Evolutionary conservation across 2,113 vertebrate genomes (phyloP).

Genomic region (Grus americana): DNA sequence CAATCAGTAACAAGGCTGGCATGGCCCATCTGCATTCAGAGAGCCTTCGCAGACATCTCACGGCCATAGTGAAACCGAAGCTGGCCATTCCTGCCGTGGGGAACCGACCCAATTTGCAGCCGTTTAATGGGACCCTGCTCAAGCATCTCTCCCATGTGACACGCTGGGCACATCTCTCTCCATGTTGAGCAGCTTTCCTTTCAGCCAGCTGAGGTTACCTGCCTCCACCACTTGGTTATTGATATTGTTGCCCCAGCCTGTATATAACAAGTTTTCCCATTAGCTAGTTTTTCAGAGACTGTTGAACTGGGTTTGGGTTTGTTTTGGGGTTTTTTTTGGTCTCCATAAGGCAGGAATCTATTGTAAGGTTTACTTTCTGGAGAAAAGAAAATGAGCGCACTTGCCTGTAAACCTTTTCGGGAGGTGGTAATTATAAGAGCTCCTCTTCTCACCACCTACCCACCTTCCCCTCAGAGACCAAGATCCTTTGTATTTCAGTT

Average conservation of each 20-base stretch:
- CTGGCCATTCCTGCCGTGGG: not conserved
- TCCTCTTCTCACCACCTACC: slow-evolving; percentile 49
- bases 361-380: slow-evolving; percentile 13
- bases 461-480: slow-evolving; percentile 1
- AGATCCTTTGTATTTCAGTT: slow-evolving; percentile 33
- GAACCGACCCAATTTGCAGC: not conserved
- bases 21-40: not conserved
- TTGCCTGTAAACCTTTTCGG: slow-evolving; percentile 46
- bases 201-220: not conserved
- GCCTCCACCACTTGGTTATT: not conserved
- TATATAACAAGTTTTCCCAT: not conserved
- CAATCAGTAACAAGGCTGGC: not conserved
- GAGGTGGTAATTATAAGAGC: slow-evolving; percentile 34
- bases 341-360: slow-evolving; percentile 12
- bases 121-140: rapidly evolving
- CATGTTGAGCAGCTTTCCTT: not conserved
- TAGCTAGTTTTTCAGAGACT: not conserved
- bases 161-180: not conserved
- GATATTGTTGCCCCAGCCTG: not conserved
- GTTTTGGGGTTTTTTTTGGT: not conserved
- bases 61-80: not conserved
- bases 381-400: not conserved
- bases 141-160: not conserved
- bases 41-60: not conserved
- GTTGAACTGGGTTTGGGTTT: not conserved